Evolutionary conservation across 2,113 vertebrate species (phyloP).

Genomic region (Nothocercus nigrocapillus): DNA sequence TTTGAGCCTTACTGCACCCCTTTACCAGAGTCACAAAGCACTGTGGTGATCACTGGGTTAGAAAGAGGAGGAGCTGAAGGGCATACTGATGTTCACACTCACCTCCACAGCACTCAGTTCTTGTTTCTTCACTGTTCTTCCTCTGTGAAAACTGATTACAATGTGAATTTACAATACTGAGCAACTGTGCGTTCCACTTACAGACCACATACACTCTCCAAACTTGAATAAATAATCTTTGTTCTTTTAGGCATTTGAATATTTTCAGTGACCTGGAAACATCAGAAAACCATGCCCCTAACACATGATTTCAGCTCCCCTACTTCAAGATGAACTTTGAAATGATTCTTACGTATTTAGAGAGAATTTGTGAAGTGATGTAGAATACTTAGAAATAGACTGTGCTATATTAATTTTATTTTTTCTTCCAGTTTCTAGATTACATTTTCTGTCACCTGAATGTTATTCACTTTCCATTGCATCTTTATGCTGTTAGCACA

Average conservation of each 20-base stretch:
- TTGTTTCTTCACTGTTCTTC: neutral
- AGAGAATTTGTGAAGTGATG: neutral
- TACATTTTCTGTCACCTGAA: neutral
- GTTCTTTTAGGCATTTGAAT: neutral
- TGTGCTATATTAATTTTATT: neutral
- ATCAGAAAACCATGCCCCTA: neutral
- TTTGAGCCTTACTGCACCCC: neutral
- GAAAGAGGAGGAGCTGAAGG: neutral
- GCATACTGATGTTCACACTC: neutral
- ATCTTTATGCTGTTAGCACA: neutral
- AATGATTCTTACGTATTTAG: neutral
- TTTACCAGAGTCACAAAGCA: constrained; percentile 21
- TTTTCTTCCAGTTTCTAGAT: neutral
- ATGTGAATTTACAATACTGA: neutral
- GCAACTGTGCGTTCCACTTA: neutral
- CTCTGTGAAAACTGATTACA: neutral
- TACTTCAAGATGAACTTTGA: neutral
- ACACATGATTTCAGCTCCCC: neutral
- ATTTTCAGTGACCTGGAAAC: neutral
- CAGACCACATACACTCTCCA: neutral
- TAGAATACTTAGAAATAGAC: neutral
- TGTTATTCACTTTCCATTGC: neutral
- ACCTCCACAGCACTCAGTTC: neutral
- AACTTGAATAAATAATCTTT: neutral
- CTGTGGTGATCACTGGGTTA: neutral